Evolutionary conservation across 2,113 vertebrate genomes (phyloP).

Genomic region (Cranoglanis bouderius): DNA sequence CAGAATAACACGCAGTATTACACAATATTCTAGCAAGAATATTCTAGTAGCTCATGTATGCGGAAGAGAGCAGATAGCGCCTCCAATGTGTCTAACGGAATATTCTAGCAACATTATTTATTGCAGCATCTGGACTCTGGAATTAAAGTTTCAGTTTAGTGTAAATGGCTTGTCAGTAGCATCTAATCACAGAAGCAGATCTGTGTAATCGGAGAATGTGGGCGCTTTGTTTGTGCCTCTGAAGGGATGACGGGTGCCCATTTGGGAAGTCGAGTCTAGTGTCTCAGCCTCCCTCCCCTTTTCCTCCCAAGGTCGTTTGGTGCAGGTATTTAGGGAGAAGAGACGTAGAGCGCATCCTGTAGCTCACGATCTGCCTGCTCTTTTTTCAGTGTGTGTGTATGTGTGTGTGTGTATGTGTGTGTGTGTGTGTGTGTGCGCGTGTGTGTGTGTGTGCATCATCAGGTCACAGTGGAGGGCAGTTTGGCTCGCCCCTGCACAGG

Average conservation of each 20-base stretch:
- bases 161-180: constrained; percentile 27
- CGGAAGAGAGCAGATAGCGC: constrained; percentile 6
- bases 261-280: constrained; percentile 39
- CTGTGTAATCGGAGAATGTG: constrained; percentile 9
- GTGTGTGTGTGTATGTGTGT: background rate
- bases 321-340: constrained; percentile 30
- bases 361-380: constrained; percentile 12
- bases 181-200: constrained; percentile 23
- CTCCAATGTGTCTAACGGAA: background rate
- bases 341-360: constrained; percentile 31
- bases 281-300: constrained; percentile 13
- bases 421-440: constrained; percentile 8
- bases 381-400: background rate
- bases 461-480: constrained; percentile 51
- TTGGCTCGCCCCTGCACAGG: constrained; percentile 52
- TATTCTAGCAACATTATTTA: constrained; percentile 37
- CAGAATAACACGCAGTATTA: background rate
- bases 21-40: background rate
- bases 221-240: constrained; percentile 14
- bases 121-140: background rate
- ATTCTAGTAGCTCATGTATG: constrained; percentile 2
- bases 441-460: constrained; percentile 34
- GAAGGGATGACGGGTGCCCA: constrained; percentile 37
- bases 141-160: constrained; percentile 13
- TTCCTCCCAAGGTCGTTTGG: constrained; percentile 45